Base-by-base conservation (phyloP, 1,140 invertebrate species). In the Bombus soroeensis region DNA sequence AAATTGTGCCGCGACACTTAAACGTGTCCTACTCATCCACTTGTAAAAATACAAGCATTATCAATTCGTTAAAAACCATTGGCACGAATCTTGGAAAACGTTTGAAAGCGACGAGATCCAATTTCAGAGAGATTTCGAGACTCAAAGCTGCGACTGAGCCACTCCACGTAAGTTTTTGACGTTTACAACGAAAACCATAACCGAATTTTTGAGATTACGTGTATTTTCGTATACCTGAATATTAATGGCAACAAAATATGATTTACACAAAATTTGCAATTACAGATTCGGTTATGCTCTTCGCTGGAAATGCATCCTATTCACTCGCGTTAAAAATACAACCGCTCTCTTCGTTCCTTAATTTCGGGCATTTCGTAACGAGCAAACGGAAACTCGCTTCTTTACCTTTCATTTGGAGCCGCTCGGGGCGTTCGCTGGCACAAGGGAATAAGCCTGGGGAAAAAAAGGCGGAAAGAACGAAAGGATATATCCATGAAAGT, bases 311-410 rank as follows among this genome's bases (percentile, higher is more conserved):
- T 8, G 28, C 59, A 25, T n/a, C 10, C 28, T n/a, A 62, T 12
- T 62, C 59, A 5, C 28, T 62, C n/a, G 13, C 39, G n/a, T n/a
- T 73, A 73, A 73, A 81, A 71, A 43, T 59, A 77, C 28, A 62
- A 18, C 53, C 34, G 18, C 12, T n/a, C 59, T 62, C 10, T 62
- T 22, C 25, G 5, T 22, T 41, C 47, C 53, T 73, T 73, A 81
- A 74, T 81, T 74, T 81, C 70, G 53, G 25, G 53, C 68, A 41
- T 81, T 43, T 62, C 70, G n/a, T 73, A 81, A 73, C 70, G 80
- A 81, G 80, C 53, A 64, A 62, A 34, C 70, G 68, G 62, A 62
- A 81, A 34, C 53, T 72, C 70, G n/a, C 12, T 71, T 34, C 80
- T 74, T 74, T 73, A n/a, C 39, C 70, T 73, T 64, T 64, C 53